phyloP scores from a whole-genome alignment of 2,888 invertebrate genomes.

The Sinhomidia bicolor region DNA sequence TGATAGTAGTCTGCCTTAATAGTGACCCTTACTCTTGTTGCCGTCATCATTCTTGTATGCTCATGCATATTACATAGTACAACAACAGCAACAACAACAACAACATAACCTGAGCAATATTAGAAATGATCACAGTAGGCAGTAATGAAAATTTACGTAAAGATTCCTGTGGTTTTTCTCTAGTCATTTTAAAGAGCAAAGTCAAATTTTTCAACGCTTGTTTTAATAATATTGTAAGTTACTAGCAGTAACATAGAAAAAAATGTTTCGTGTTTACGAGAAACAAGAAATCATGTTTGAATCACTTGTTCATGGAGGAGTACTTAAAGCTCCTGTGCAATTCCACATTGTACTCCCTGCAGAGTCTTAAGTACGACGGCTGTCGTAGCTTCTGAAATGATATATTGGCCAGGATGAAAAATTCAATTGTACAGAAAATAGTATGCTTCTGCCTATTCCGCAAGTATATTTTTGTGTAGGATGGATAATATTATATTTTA shows the following conservation, averaged over 20 bases:
- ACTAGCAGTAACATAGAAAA: slow-evolving; percentile 23
- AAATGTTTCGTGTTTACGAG: slow-evolving; percentile 45
- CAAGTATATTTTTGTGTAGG: not conserved
- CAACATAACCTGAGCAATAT: slow-evolving; percentile 11
- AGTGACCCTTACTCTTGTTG: slow-evolving; percentile 13
- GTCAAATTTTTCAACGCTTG: slow-evolving; percentile 61
- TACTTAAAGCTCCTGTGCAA: slow-evolving; percentile 70
- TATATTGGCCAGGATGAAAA: slow-evolving; percentile 62
- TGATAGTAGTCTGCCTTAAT: not conserved
- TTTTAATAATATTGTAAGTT: slow-evolving; percentile 58
- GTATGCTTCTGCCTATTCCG: not conserved
- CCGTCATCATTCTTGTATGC: slow-evolving; percentile 2
- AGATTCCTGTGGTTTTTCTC: slow-evolving; percentile 67
- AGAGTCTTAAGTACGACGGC: slow-evolving; percentile 73
- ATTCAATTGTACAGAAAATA: slow-evolving; percentile 61
- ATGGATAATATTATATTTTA: not conserved
- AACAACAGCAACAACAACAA: no score
- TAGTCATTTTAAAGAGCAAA: slow-evolving; percentile 60
- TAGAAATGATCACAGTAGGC: slow-evolving; percentile 65
- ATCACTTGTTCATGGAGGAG: slow-evolving; percentile 48
- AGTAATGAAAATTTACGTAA: slow-evolving; percentile 66
- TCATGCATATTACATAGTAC: not conserved
- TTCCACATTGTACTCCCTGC: slow-evolving; percentile 67
- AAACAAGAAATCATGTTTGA: slow-evolving; percentile 41
- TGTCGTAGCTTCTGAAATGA: slow-evolving; percentile 73